Base-by-base conservation (phyloP, 2,888 invertebrate genomes). In the Acheta domesticus region DNA sequence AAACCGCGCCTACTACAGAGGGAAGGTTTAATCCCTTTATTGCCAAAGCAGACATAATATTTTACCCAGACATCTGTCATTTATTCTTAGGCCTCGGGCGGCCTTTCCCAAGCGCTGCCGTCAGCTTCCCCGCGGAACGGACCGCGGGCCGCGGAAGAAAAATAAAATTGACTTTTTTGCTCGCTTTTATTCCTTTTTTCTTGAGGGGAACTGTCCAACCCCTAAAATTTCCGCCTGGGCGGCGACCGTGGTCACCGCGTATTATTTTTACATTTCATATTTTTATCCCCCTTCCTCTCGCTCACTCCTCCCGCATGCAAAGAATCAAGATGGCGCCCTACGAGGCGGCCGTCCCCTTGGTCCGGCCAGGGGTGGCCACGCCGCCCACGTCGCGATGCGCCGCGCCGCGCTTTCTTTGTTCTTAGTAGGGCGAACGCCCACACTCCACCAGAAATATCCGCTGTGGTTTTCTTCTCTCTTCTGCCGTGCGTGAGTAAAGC, bases 221-320 rank as follows among this genome's bases (percentile, higher is more conserved):
- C 62, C 62, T 62, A 62, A 62, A 62, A 62, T 62, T 62, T 62
- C 62, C 62, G 62, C 62, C 16, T 12, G 62, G 62, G n/a, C 62
- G 14, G 62, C 62, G 62, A 19, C 62, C 62, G 62, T 62, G 62
- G 62, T 62, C 62, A 62, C 36, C 48, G 48, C 76, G 48, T 76
- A 48, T 76, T 76, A 76, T 76, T 76, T 76, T 76, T 76, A 76
- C 76, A 76, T 76, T 76, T 48, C 76, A 76, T 76, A 36, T 76
- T 76, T 62, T 62, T 62, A 62, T 62, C 62, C 62, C 62, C 62
- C 36, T 48, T n/a, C 76, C 14, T 76, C 36, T 76, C 48, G 48
- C 48, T 75, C 36, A 23, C 36, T 23, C 75, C 20, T 75, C 36
- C 20, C 48, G 48, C 48, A 36, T 76, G 21, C 76, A 19, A 76